These are phyloP conservation scores for Hyles lineata DNA, from an alignment of 2,888 invertebrate genomes.

Conservation along the genomic window DNA sequence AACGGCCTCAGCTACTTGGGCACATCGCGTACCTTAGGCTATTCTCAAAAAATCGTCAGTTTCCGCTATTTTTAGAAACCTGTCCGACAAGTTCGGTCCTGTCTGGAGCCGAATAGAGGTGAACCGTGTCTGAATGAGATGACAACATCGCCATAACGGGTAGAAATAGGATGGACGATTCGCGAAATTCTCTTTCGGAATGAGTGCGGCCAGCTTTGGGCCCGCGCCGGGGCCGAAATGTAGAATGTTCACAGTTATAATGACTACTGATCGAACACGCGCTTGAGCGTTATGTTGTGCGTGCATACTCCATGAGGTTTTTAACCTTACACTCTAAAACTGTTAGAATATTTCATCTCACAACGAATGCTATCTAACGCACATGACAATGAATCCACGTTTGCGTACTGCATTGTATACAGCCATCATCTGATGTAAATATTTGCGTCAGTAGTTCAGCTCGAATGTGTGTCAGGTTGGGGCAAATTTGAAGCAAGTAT, in stretches of 20 bases:
- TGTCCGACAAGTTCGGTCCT: slow-evolving; percentile 72
- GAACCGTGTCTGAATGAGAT: slow-evolving; percentile 78
- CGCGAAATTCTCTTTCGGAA: slow-evolving; percentile 69
- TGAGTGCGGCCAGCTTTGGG: slow-evolving; percentile 28
- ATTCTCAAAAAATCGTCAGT: slow-evolving; percentile 68
- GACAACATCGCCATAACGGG: slow-evolving; percentile 62
- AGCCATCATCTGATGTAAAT: not conserved
- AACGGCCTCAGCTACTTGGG: slow-evolving; percentile 16
- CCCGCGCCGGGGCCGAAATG: slow-evolving; percentile 39
- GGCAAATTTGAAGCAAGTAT: not conserved
- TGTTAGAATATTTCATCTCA: not conserved
- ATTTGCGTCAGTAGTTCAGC: not conserved
- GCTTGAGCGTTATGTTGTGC: not conserved
- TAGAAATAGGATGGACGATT: slow-evolving; percentile 73
- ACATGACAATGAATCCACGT: not conserved
- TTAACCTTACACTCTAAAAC: not conserved
- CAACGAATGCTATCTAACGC: not conserved
- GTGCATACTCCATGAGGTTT: not conserved
- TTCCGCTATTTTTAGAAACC: slow-evolving; percentile 82
- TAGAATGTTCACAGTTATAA: slow-evolving; percentile 52
- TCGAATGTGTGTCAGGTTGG: not conserved
- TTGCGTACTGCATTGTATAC: not conserved
- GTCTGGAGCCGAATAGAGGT: slow-evolving; percentile 81
- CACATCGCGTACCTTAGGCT: slow-evolving; percentile 50
- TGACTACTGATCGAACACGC: slow-evolving; percentile 35